Evolutionary conservation across 2,113 vertebrate species (phyloP), one percentile per base, ranked within the genome.

Genomic region (Ovis aries): DNA sequence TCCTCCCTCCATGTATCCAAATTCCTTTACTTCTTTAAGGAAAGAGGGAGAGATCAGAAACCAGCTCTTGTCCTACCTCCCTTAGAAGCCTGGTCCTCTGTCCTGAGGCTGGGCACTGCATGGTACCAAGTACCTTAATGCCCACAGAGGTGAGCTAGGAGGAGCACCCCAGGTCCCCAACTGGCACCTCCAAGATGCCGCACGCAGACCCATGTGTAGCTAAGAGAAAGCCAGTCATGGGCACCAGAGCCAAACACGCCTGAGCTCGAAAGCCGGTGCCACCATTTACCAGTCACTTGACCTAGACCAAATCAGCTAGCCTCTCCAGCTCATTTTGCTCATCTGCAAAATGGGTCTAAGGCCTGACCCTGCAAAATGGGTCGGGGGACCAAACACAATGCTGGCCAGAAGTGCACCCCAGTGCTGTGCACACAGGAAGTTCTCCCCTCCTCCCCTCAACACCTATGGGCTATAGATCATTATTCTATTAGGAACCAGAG

Each of bases 261-360:
- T 43, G 27, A 59, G 3, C 84, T 71, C 90, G n/a, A 87, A 88
- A 64, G 13, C 52, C 29, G n/a, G 13, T 5, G 33, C 45, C 84
- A 10, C 53, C 43, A 25, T 48, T 82, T 77, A 50, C 29, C 53
- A 33, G 81, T n/a, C 60, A 50, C 3, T 9, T 33, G 89, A 60
- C n/a, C 5, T n/a, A 31, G 57, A 36, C 36, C 36, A 91, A 86
- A 55, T 9, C 36, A 52, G 45, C 29, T 27, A 81, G 40, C 29
- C 40, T 90, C 59, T 91, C 13, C 55, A 43, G 33, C 27, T 80
- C 55, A 60, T 40, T 81, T 77, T 23, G 3, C 17, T 90, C 45
- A 84, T 77, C 64, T 87, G n/a, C 48, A 87, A 92, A 88, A 80
- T 53, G 50, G 31, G 25, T 29, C 57, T 53, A 43, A 93, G n/a